Evolutionary conservation across 2,113 vertebrate species (phyloP).

Genomic region (Puntigrus tetrazona): DNA sequence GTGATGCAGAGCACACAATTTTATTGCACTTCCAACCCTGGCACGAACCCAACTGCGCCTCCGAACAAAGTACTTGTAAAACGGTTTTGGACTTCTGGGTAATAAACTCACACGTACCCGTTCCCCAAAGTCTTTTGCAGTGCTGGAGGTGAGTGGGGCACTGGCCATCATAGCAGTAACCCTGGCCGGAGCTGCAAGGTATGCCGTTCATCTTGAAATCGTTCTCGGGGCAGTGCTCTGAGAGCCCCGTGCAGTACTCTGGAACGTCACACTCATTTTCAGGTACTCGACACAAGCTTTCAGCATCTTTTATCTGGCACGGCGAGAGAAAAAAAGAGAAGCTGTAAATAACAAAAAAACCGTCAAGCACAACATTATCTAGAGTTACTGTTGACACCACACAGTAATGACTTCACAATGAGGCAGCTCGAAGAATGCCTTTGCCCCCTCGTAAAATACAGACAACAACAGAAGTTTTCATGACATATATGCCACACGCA

Average conservation of each 20-base stretch:
- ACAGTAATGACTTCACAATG: not conserved
- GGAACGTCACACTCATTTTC: conserved; percentile 81
- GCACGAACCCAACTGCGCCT: not conserved
- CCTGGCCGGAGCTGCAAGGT: conserved; percentile 71
- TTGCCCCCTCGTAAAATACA: too few relatives aligned
- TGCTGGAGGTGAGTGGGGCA: conserved; percentile 80
- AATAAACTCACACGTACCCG: conserved; percentile 71
- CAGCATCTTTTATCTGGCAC: conserved; percentile 72
- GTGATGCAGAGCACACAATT: not conserved
- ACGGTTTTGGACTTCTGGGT: not conserved
- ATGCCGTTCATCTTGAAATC: conserved; percentile 85
- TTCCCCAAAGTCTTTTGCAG: conserved; percentile 84
- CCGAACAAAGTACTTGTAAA: not conserved
- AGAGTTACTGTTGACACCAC: not conserved
- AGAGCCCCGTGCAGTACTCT: conserved; percentile 80
- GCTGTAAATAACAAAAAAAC: not conserved
- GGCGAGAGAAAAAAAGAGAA: not conserved
- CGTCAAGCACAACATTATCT: not conserved
- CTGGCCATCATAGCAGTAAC: conserved; percentile 83
- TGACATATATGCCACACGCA: not conserved
- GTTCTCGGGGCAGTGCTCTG: conserved; percentile 79
- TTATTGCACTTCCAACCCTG: not conserved
- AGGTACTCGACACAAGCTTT: conserved; percentile 72
- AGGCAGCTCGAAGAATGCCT: not conserved
- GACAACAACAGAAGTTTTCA: not conserved